These are phyloP conservation scores for Trematomus loennbergii DNA, from an alignment of 2,113 vertebrate genomes.

Conservation along the genomic window DNA sequence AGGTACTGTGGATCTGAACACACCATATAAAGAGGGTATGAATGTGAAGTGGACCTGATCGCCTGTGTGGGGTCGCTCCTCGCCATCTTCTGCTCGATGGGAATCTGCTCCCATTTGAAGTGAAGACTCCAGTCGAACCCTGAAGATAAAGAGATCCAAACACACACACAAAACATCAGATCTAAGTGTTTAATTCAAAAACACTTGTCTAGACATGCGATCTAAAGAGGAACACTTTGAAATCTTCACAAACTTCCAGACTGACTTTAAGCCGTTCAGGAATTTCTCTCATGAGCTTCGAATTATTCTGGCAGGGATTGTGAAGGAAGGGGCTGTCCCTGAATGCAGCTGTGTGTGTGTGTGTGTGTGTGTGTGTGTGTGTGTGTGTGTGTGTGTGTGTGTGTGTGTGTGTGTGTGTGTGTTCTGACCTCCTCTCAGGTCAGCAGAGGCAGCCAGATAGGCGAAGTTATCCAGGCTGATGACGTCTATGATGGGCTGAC, in stretches of 20 bases:
- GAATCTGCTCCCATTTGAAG: conserved; percentile 99
- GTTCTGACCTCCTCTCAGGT: conserved; percentile 94
- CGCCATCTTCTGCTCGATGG: conserved; percentile 97
- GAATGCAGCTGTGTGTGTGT: not conserved
- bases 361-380: no score
- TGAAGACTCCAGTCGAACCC: conserved; percentile 99
- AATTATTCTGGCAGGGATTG: not conserved
- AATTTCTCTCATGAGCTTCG: not conserved
- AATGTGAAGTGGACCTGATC: conserved; percentile 84
- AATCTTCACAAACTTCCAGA: not conserved
- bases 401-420: conserved; percentile 5
- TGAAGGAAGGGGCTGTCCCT: not conserved
- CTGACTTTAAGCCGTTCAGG: not conserved
- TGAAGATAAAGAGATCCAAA: conserved; percentile 59
- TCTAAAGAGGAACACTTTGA: no score
- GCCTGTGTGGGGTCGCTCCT: conserved; percentile 94
- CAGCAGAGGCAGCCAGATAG: conserved; percentile 97
- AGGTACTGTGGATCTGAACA: no score
- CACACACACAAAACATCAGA: not conserved
- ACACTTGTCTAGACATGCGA: no score
- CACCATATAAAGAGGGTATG: not conserved
- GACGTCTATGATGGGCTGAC: conserved; percentile 99
- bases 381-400: not conserved
- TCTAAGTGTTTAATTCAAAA: no score
- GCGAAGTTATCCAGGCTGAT: conserved; percentile 99